Base-by-base conservation (phyloP, 2,113 vertebrate genomes). In the Aramus guarauna region DNA sequence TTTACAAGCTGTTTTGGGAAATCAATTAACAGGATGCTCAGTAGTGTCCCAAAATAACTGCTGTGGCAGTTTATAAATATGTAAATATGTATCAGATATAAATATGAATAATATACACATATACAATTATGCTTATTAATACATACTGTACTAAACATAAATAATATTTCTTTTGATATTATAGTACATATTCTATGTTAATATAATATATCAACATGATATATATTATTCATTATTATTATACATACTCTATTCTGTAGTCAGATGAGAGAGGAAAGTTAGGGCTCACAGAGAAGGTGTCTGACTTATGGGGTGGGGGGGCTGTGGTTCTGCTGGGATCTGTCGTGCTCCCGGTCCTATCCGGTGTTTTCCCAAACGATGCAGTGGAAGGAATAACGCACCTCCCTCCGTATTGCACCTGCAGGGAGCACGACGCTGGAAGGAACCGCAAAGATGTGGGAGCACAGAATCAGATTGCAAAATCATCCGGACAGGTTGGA, bases 351-450 rank as follows among this genome's bases (percentile, higher is more conserved):
- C 23, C 0, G 0, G 16, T 37, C 41, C 60, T 71, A 3, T 36
- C 6, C 41, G 29, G 39, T 30, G 19, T 53, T 76, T 74, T 87
- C 45, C 68, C 0, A 0, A 93, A 19, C 15, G 17, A 67, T 27
- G 26, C 1, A 18, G 30, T n/a, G 12, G 59, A 43, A 74, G 41
- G 29, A 81, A 29, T 71, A 39, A 62, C 1, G 11, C 18, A 23
- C 6, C 30, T 71, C 7, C 18, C 39, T 67, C 41, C 0, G 0
- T 50, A 19, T 14, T 32, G 29, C 26, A 12, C 21, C 37, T 76
- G 20, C 2, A 1, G 1, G 8, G 48, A 64, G 43, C 69, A 55
- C 0, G 6, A 41, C 53, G 53, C 22, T 2, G 6, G n/a, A 71
- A 90, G 27, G 37, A 75, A 14, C 22, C 2, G 2, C 19, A 50